Base-by-base conservation (phyloP, 2,888 invertebrate species). In the Orchesella flavescens region DNA sequence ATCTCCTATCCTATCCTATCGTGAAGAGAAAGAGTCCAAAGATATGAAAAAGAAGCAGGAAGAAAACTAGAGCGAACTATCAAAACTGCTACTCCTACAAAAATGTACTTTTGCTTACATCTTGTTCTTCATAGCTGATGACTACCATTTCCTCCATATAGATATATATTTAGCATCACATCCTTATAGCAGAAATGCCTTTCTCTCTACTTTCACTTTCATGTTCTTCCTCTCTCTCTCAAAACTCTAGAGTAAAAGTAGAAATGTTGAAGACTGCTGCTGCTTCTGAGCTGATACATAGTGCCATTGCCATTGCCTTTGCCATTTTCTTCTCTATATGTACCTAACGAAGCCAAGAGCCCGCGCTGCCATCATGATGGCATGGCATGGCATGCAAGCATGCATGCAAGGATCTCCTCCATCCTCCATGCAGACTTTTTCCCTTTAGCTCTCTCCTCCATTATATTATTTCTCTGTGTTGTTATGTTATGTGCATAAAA, bases 61-160 rank as follows among this genome's bases (percentile, higher is more conserved):
- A 34, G 63, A 71, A 78, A 78, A 78, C 72, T 78, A 71, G 78
- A 78, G 53, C 78, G 78, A 63, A 71, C 59, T 71, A n/a, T n/a
- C n/a, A n/a, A n/a, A n/a, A n/a, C n/a, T n/a, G n/a, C n/a, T n/a
- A n/a, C n/a, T n/a, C n/a, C n/a, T n/a, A 53, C 12, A 7, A 63
- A 46, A 69, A 46, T 61, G 46, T 69, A 61, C 63, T 61, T 77
- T 44, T 61, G 43, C 77, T 59, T 77, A 69, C 59, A 68, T 68
- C 49, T 72, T 78, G 63, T 78, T 78, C 63, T 78, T 78, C 71
- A 72, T 78, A 69, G 78, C 63, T 78, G 63, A 72, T 78, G 72
- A 71, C 78, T 53, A 78, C 78, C 61, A 77, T 77, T 69, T 77
- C 59, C 74, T 72, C 43, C 34, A 23, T 34, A 7, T 7, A 4